A percentile compares a stretch with the other conserved stretches of the same genome.
Evolutionary conservation across 2,888 invertebrate species (phyloP).

Genomic region (Harpagoxenus sublaevis): DNA sequence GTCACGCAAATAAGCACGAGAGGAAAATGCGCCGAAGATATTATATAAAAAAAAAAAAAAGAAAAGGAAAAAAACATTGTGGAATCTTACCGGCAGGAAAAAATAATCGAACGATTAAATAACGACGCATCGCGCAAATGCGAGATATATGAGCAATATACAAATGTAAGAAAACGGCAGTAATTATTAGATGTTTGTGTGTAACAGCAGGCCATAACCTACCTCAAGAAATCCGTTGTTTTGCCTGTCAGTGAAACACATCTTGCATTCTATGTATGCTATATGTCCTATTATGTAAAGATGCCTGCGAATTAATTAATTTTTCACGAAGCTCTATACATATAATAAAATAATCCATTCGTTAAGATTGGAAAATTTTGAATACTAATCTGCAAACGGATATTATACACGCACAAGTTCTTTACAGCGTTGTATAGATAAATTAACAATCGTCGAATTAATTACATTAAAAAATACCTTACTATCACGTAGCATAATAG

Average conservation of each 20-base stretch:
- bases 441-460: neutral
- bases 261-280: slow-evolving; percentile 3
- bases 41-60: slow-evolving; percentile 42
- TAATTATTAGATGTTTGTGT: slow-evolving; percentile 36
- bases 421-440: neutral
- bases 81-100: neutral
- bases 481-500: neutral
- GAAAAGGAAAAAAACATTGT: slow-evolving; percentile 1
- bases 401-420: neutral
- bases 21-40: slow-evolving; percentile 46
- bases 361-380: slow-evolving; percentile 24
- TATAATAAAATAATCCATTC: slow-evolving; percentile 46
- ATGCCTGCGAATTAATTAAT: slow-evolving; percentile 52
- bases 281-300: neutral
- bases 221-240: slow-evolving; percentile 61
- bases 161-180: slow-evolving; percentile 49
- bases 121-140: neutral
- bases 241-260: slow-evolving; percentile 47
- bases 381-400: slow-evolving; percentile 16
- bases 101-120: slow-evolving; percentile 6
- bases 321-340: slow-evolving; percentile 45
- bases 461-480: neutral
- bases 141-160: neutral
- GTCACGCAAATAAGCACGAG: slow-evolving; percentile 69
- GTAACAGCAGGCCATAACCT: slow-evolving; percentile 73